phyloP scores from a whole-genome alignment of 2,113 vertebrate genomes.

The Paraplagusia blochii region DNA sequence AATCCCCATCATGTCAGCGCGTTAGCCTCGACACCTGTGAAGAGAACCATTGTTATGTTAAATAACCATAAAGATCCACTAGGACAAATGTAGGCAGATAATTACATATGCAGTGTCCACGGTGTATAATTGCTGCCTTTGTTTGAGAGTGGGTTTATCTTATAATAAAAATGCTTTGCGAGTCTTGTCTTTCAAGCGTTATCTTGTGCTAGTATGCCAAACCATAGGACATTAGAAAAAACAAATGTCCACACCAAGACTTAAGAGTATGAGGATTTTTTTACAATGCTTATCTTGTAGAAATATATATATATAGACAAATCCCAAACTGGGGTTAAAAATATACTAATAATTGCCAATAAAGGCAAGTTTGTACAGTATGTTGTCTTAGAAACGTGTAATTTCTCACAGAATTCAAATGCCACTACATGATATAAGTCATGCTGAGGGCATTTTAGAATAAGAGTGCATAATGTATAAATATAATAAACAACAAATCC shows the following conservation, averaged over 20 bases:
- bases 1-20: conserved; percentile 19
- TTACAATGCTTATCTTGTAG: too few relatives aligned
- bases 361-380: too few relatives aligned
- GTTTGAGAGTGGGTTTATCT: conserved; percentile 5
- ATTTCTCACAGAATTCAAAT: too few relatives aligned
- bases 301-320: too few relatives aligned
- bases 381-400: too few relatives aligned
- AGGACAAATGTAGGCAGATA: conserved; percentile 11
- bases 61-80: conserved; percentile 11
- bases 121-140: conserved; percentile 34
- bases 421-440: too few relatives aligned
- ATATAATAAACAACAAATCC: neutral
- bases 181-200: neutral
- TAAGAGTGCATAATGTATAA: neutral
- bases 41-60: conserved; percentile 6
- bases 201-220: neutral
- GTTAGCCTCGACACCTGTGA: conserved; percentile 3
- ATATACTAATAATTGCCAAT: too few relatives aligned
- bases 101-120: conserved; percentile 15
- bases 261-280: too few relatives aligned
- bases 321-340: too few relatives aligned
- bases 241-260: too few relatives aligned
- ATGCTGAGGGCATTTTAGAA: neutral
- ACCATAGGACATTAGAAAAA: too few relatives aligned
- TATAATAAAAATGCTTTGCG: neutral